These are phyloP conservation scores for Copidosoma floridanum DNA, from an alignment of 1,140 invertebrate species.

Conservation along the genomic window DNA sequence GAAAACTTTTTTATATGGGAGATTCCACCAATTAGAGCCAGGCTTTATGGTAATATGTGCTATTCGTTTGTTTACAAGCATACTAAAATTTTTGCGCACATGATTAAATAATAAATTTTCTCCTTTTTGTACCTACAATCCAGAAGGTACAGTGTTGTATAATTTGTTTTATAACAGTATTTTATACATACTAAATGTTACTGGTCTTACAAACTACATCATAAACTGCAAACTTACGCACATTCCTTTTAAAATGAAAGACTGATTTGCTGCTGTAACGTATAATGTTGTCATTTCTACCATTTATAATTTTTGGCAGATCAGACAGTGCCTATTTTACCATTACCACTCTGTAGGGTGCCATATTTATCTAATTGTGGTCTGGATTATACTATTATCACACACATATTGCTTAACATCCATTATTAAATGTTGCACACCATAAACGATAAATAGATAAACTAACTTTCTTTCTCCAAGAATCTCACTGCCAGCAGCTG, in stretches of 20 bases:
- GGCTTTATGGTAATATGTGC: constrained; percentile 70
- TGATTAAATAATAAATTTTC: constrained; percentile 69
- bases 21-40: constrained; percentile 84
- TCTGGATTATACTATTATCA: constrained; percentile 49
- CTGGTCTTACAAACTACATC: background rate
- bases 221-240: too few relatives aligned
- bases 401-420: constrained; percentile 11
- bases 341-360: constrained; percentile 72
- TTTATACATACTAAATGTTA: background rate
- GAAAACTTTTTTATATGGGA: constrained; percentile 76
- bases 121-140: constrained; percentile 62
- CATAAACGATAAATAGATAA: background rate
- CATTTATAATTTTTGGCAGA: constrained; percentile 75
- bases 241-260: constrained; percentile 75
- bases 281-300: constrained; percentile 69
- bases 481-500: constrained; percentile 76
- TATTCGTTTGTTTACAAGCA: constrained; percentile 77
- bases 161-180: constrained; percentile 1
- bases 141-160: background rate
- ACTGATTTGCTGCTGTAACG: constrained; percentile 70
- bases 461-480: constrained; percentile 68
- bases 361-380: constrained; percentile 61
- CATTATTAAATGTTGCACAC: background rate
- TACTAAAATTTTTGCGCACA: constrained; percentile 83
- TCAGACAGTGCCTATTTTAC: constrained; percentile 82